A percentile compares a stretch with the other conserved stretches of the same genome.
Conservation (phyloP, 2,797 vertebrate genomes). For the Acridotheres tristis region DNA sequence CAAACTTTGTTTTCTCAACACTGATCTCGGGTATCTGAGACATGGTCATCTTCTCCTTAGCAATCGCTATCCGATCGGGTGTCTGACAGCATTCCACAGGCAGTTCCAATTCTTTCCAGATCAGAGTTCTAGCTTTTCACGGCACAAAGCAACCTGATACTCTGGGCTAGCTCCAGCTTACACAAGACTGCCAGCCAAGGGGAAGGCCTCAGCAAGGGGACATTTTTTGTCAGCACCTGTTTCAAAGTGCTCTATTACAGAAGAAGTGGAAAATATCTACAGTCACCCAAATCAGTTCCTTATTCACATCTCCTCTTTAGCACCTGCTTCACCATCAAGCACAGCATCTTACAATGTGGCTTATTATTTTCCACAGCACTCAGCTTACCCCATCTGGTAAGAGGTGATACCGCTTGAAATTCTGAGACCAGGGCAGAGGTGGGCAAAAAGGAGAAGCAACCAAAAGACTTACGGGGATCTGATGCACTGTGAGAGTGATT, state of each 20-base stretch:
- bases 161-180: background rate
- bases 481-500: background rate
- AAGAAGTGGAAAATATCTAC: constrained; percentile 11
- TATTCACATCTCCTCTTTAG: background rate
- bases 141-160: constrained; percentile 45
- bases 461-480: accelerated
- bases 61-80: background rate
- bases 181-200: background rate
- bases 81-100: constrained; percentile 21
- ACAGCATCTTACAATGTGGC: background rate
- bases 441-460: background rate
- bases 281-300: background rate
- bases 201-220: background rate
- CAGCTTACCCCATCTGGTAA: background rate
- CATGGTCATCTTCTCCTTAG: background rate
- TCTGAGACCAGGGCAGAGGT: background rate
- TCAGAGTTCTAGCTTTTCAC: constrained; percentile 56
- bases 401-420: background rate
- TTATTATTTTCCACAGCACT: constrained; percentile 20
- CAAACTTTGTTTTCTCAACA: constrained; percentile 64
- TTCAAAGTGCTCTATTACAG: background rate
- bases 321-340: background rate
- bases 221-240: constrained; percentile 45
- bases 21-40: background rate
- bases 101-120: constrained; percentile 72